Evolutionary conservation across 2,888 invertebrate species (phyloP), one percentile per base, ranked within the genome.

Genomic region (Carpatolechia fugitivella): DNA sequence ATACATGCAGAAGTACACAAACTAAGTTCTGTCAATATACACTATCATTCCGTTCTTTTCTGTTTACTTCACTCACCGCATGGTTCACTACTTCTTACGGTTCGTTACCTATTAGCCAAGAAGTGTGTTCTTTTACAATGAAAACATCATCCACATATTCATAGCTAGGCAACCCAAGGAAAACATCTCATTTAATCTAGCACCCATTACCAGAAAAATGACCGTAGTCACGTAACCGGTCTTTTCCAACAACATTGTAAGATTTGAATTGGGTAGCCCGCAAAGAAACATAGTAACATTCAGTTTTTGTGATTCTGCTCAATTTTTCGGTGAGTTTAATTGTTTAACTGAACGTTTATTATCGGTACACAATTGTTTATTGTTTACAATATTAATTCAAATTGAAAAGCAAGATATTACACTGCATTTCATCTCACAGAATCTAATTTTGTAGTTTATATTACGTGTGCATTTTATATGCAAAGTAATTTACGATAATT

Each of bases 171-270:
- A 48, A 30, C 29, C 24, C 8, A 3, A 38, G 14, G 31, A 35
- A 38, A 51, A 51, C 11, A 38, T 38, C 31, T 24, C 30, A 18
- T n/a, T 16, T 41, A 18, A 40, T 52, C 40, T 35, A 44, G 44
- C 44, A 29, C 24, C 44, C 29, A 44, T 44, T 29, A 44, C 24
- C 29, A 11, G 24, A 44, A 44, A 44, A 24, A 29, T 44, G 44
- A 8, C 29, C 20, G n/a, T 1, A 44, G 44, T 44, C 44, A 44
- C 44, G 44, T 44, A 44, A 29, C 44, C 29, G n/a, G 13, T 29
- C n/a, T 44, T 20, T 44, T 29, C 11, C 11, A 44, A 44, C 5
- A 29, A 44, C 40, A 40, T 14, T 40, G 16, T 18, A 41, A 41
- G 40, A 16, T 20, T 41, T 41, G 18, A 18, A 18, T 18, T 41